A percentile compares a stretch with the other conserved stretches of the same genome.
Conservation (phyloP, 1,140 invertebrate genomes). For the Cylas formicarius region DNA sequence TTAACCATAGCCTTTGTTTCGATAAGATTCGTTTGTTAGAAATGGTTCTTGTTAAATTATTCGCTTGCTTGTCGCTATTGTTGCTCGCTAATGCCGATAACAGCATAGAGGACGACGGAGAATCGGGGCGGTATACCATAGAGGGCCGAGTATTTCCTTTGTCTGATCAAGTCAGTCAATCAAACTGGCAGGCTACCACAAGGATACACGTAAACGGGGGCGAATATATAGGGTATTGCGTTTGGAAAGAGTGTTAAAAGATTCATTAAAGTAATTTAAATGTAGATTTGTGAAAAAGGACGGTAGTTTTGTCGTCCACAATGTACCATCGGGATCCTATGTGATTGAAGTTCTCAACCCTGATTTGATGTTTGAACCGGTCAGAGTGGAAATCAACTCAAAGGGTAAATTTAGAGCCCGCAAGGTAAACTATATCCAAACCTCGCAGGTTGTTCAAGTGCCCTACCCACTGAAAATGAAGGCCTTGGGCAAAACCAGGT, state of each 20-base stretch:
- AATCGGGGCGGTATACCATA: conserved; percentile 57
- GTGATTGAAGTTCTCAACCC: conserved; percentile 89
- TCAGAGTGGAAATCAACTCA: conserved; percentile 89
- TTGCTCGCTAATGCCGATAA: conserved; percentile 11
- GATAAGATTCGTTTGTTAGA: too few relatives aligned
- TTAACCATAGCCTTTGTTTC: too few relatives aligned
- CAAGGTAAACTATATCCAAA: conserved; percentile 92
- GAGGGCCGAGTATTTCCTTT: conserved; percentile 77
- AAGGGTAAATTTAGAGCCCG: conserved; percentile 94
- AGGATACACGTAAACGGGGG: conserved; percentile 81
- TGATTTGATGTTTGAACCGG: conserved; percentile 84
- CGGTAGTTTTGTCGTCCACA: conserved; percentile 85
- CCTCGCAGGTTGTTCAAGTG: conserved; percentile 77
- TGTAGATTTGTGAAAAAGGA: conserved; percentile 85
- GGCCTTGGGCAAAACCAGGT: conserved; percentile 59
- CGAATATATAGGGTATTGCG: conserved; percentile 57
- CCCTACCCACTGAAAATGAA: conserved; percentile 88
- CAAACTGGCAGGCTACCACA: conserved; percentile 70
- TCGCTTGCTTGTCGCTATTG: conserved; percentile 2
- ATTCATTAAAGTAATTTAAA: too few relatives aligned
- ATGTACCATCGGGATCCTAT: conserved; percentile 90
- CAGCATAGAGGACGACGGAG: conserved; percentile 49
- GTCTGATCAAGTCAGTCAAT: conserved; percentile 47
- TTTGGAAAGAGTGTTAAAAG: not conserved
- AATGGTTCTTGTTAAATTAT: too few relatives aligned